Conservation (phyloP, 2,797 vertebrate genomes). For the Trematomus bernacchii region DNA sequence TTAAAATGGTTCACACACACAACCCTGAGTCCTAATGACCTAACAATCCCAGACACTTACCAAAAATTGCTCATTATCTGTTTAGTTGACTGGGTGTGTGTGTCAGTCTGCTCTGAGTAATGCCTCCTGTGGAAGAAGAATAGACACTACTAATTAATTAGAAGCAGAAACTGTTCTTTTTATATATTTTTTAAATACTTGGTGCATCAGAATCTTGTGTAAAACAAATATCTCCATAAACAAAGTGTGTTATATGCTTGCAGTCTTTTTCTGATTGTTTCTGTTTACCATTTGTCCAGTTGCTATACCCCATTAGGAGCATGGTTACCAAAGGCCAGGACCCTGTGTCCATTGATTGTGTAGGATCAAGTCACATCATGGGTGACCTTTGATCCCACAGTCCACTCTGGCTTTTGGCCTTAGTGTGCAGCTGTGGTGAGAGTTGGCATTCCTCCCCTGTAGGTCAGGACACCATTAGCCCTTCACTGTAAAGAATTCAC, state of each 20-base stretch:
- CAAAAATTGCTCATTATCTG: conserved; percentile 72
- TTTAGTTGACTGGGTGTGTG: conserved; percentile 63
- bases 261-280: conserved; percentile 18
- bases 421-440: conserved; percentile 81
- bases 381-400: conserved; percentile 77
- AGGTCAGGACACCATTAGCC: conserved; percentile 80
- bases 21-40: conserved; percentile 63
- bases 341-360: conserved; percentile 73
- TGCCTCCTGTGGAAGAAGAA: conserved; percentile 22
- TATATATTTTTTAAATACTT: conserved; percentile 12
- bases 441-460: conserved; percentile 78
- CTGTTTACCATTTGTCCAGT: conserved; percentile 56
- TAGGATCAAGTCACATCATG: conserved; percentile 82
- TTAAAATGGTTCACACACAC: conserved; percentile 65
- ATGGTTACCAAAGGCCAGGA: conserved; percentile 68
- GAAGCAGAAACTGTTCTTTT: conserved; percentile 28
- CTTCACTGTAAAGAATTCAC: conserved; percentile 75
- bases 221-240: background rate
- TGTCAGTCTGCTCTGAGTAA: conserved; percentile 47
- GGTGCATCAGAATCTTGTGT: background rate
- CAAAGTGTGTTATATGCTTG: background rate
- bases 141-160: conserved; percentile 35
- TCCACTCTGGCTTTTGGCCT: conserved; percentile 64
- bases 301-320: conserved; percentile 44
- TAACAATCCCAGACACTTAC: conserved; percentile 65